Percentiles rank a stretch among this genome's conserved stretches.
phyloP scores from a whole-genome alignment of 2,113 vertebrate genomes.

The Epinephelus fuscoguttatus region DNA sequence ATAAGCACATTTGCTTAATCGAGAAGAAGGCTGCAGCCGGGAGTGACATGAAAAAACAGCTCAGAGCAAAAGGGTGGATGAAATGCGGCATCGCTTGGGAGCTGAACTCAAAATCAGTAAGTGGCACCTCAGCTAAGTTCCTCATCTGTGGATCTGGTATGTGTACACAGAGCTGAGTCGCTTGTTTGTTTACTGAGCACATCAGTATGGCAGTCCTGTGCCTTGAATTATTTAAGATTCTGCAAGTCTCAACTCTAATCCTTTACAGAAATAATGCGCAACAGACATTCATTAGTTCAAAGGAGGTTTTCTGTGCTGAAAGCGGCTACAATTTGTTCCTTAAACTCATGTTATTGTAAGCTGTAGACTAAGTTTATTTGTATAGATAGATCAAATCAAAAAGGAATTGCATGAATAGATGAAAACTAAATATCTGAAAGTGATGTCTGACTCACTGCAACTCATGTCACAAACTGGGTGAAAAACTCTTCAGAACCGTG shows the following conservation, averaged over 20 bases:
- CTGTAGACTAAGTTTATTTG: slow-evolving; percentile 7
- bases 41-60: slow-evolving; percentile 43
- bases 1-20: slow-evolving; percentile 48
- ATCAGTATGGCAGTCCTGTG: neutral
- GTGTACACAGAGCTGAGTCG: slow-evolving; percentile 19
- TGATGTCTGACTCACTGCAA: neutral
- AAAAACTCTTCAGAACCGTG: neutral
- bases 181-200: slow-evolving; percentile 54
- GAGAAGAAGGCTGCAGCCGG: slow-evolving; percentile 34
- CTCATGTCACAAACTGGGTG: neutral
- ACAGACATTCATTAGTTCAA: slow-evolving; percentile 12
- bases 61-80: slow-evolving; percentile 30
- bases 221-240: slow-evolving; percentile 20
- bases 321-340: neutral
- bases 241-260: neutral
- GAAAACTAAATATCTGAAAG: neutral
- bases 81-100: slow-evolving; percentile 28
- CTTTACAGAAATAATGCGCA: slow-evolving; percentile 11
- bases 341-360: neutral
- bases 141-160: slow-evolving; percentile 20
- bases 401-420: slow-evolving; percentile 11
- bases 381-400: neutral
- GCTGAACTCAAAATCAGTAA: slow-evolving; percentile 40
- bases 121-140: slow-evolving; percentile 19
- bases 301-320: neutral